Evolutionary conservation across 2,797 vertebrate genomes (phyloP).

Genomic region (Podargus strigoides): DNA sequence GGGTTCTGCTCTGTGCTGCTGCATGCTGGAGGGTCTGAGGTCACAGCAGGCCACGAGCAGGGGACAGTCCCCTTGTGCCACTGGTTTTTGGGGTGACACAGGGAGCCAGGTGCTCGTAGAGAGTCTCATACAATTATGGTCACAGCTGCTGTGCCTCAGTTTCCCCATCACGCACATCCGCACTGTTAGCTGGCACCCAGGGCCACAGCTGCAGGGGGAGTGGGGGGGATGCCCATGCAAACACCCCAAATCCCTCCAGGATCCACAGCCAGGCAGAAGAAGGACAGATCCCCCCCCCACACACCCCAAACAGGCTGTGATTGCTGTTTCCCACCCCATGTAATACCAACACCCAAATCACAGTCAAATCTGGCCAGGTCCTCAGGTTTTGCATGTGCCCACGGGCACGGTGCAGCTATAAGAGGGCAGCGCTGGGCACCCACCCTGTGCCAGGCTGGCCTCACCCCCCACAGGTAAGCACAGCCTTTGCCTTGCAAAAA

Average conservation of each 20-base stretch:
- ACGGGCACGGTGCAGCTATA: accelerated
- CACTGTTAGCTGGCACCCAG: accelerated
- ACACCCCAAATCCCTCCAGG: neutral
- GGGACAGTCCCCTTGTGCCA: neutral
- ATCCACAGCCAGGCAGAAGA: accelerated
- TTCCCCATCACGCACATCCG: accelerated
- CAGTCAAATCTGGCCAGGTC: neutral
- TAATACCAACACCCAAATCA: neutral
- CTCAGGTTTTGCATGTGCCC: neutral
- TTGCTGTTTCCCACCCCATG: neutral
- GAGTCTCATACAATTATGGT: accelerated
- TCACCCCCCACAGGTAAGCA: neutral
- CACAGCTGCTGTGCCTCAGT: neutral
- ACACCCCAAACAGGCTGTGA: accelerated
- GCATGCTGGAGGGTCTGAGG: neutral
- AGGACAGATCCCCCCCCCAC: too few species aligned
- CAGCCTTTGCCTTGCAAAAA: neutral
- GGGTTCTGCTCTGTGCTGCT: neutral
- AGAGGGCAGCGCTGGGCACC: accelerated
- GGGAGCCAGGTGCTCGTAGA: neutral
- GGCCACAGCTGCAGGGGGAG: accelerated
- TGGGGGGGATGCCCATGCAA: accelerated
- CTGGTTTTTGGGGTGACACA: accelerated
- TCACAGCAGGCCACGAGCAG: accelerated
- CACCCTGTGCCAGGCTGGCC: accelerated